Evolutionary conservation across 2,888 invertebrate genomes (phyloP).

Genomic region (Epirrhoe tristata): DNA sequence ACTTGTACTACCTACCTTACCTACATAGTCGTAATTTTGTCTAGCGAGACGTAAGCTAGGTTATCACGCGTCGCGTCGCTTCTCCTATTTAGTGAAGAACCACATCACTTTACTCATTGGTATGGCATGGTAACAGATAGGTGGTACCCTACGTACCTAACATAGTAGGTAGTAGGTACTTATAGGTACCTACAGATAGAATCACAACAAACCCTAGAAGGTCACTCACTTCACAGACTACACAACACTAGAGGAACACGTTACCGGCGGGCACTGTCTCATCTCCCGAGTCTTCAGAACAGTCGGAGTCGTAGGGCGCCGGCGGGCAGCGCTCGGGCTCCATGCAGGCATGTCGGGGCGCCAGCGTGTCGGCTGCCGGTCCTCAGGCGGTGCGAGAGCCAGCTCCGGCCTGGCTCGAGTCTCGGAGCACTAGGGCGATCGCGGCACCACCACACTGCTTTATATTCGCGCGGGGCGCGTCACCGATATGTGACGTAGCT

Average conservation of each 20-base stretch:
- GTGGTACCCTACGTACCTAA: neutral
- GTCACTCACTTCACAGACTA: constrained; percentile 6
- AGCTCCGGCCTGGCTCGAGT: constrained; percentile 34
- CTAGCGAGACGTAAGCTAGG: neutral
- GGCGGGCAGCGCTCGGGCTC: constrained; percentile 59
- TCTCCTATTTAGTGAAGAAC: neutral
- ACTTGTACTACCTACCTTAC: too few species aligned
- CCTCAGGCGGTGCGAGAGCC: constrained; percentile 16
- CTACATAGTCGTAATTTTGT: neutral
- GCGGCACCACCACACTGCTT: constrained; percentile 61
- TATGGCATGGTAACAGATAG: too few species aligned
- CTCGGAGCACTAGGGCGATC: constrained; percentile 66
- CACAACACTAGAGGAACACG: constrained; percentile 16
- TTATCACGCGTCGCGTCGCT: neutral
- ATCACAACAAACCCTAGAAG: constrained; percentile 7
- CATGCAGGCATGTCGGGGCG: constrained; percentile 81
- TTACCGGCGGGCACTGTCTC: constrained; percentile 85
- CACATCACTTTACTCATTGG: neutral
- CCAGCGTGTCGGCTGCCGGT: constrained; percentile 61
- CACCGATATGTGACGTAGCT: constrained; percentile 71
- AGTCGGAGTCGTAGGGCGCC: constrained; percentile 56
- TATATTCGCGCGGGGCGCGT: constrained; percentile 72
- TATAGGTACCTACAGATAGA: neutral
- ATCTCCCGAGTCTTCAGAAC: constrained; percentile 63
- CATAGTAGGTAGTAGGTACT: too few species aligned